Evolutionary conservation across 2,888 invertebrate species (phyloP).

Genomic region (Amiota mariae): DNA sequence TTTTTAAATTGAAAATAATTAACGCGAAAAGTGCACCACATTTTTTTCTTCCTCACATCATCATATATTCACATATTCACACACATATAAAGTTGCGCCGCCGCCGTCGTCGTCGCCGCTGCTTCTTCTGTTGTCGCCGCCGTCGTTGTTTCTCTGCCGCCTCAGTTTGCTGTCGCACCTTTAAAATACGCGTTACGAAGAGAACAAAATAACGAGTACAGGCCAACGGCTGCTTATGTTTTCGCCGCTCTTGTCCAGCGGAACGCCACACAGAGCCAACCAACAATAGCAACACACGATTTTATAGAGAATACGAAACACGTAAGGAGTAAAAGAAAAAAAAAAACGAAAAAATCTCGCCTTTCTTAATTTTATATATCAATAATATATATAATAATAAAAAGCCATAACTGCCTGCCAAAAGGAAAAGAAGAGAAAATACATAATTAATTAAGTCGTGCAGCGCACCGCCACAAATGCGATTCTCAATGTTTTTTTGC

Average conservation of each 20-base stretch:
- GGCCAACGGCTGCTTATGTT: background rate
- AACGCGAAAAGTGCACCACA: constrained; percentile 59
- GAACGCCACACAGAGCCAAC: constrained; percentile 53
- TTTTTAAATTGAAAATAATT: constrained; percentile 55
- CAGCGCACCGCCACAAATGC: constrained; percentile 26
- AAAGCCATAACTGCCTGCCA: constrained; percentile 30
- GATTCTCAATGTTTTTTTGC: constrained; percentile 18
- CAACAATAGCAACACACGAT: constrained; percentile 32
- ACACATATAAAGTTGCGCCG: constrained; percentile 50
- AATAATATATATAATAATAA: constrained; percentile 14
- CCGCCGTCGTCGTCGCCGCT: constrained; percentile 38
- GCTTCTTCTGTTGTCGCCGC: constrained; percentile 29
- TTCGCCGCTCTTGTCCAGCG: constrained; percentile 51
- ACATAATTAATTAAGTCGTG: constrained; percentile 8
- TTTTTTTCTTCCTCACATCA: constrained; percentile 51
- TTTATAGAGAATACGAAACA: constrained; percentile 33
- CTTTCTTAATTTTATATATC: constrained; percentile 47
- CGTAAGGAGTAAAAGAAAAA: background rate
- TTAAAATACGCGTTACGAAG: no score
- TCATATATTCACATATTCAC: constrained; percentile 22
- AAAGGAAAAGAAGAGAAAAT: constrained; percentile 8
- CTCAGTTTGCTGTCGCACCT: no score
- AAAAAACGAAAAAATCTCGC: constrained; percentile 4
- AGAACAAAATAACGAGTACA: background rate
- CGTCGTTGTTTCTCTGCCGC: background rate